Evolutionary conservation across 2,113 vertebrate genomes (phyloP).

Genomic region (Galemys pyrenaicus): DNA sequence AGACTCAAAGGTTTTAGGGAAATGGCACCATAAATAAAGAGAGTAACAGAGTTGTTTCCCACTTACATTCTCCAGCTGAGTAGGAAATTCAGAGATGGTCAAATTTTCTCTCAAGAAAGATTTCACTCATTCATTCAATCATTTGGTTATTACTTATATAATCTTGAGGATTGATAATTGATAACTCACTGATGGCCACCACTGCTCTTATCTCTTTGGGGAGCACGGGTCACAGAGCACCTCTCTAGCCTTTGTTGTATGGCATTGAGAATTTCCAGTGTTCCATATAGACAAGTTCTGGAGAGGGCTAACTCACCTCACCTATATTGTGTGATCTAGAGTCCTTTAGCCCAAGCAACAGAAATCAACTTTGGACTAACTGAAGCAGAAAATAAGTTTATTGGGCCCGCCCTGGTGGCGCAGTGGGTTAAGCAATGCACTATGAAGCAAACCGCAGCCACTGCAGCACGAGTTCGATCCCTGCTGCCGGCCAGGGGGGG

Average conservation of each 20-base stretch:
- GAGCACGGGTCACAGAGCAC: background rate
- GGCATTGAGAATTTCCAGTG: background rate
- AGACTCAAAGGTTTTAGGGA: background rate
- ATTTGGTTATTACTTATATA: background rate
- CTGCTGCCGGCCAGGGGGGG: no score
- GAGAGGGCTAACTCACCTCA: background rate
- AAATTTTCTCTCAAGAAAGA: background rate
- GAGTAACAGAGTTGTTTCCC: background rate
- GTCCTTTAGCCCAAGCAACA: background rate
- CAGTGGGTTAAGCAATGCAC: no score
- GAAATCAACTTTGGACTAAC: background rate
- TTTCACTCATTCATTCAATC: background rate
- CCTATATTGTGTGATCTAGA: background rate
- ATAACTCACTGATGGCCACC: background rate
- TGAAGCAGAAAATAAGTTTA: background rate
- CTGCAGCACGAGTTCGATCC: no score
- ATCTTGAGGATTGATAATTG: background rate
- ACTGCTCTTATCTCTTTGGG: background rate
- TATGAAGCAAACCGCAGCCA: no score
- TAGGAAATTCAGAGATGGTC: background rate
- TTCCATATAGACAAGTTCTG: background rate
- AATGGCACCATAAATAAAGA: background rate
- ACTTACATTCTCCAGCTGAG: background rate
- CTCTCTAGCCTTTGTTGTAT: background rate
- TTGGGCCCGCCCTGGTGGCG: no score